Percentiles rank a stretch among this genome's conserved stretches.
These are phyloP conservation scores for Squalus acanthias DNA, from an alignment of 2,797 vertebrate species.

Conservation along the genomic window DNA sequence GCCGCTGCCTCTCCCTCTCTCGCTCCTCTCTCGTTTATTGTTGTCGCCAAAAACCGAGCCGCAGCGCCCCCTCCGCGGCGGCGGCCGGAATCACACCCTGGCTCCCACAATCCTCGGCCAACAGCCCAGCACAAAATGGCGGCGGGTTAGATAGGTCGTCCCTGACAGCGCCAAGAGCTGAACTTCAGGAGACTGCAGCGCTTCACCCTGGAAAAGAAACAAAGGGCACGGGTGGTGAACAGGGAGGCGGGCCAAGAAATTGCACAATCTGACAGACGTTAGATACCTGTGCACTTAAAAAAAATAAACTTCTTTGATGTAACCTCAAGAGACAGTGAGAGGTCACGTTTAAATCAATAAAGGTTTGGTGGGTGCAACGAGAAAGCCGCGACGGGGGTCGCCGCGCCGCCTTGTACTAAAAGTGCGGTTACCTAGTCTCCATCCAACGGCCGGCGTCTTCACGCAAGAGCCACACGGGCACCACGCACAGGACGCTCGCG, in stretches of 20 bases:
- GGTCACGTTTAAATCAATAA: neutral
- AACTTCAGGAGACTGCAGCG: neutral
- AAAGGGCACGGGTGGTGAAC: neutral
- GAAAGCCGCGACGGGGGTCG: neutral
- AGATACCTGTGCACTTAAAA: neutral
- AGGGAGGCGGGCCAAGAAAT: neutral
- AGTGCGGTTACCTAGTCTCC: neutral
- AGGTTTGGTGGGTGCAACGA: neutral
- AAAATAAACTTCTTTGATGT: neutral
- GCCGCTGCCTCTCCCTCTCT: neutral
- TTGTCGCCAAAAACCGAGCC: neutral
- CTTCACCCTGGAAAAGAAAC: neutral
- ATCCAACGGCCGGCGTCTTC: constrained; percentile 20
- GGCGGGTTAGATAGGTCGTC: too few relatives aligned
- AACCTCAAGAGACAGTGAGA: neutral
- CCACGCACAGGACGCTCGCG: neutral
- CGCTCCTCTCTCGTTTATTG: neutral
- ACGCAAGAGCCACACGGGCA: neutral
- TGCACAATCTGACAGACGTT: neutral
- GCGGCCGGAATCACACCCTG: neutral
- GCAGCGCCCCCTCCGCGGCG: neutral
- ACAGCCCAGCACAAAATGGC: neutral
- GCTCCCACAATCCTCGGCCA: constrained; percentile 30
- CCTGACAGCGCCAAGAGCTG: neutral
- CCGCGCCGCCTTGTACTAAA: neutral